Base-by-base conservation (phyloP, 1,140 invertebrate species). In the Brachionus paranguensis region DNA sequence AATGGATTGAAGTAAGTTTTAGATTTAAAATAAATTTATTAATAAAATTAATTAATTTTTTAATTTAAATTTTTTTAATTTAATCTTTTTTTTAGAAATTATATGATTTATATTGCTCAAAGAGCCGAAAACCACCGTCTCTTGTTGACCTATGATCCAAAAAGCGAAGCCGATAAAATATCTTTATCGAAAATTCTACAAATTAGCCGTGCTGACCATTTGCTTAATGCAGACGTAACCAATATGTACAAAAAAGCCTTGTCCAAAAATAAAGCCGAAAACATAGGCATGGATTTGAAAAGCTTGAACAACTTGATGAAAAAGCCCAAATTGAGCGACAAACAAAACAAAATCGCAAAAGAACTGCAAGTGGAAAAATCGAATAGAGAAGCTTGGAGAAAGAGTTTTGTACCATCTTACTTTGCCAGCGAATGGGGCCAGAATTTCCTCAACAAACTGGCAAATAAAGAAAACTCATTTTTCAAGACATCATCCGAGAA, bases 391-490 rank as follows among this genome's bases (percentile, higher is more conserved):
- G 64, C 78, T 37, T 81, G 78, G 78, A 29, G 20, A 81, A 27
- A n/a, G 0, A 37, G 43, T 27, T 85, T 85, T 17, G 86, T 89
- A n/a, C 88, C 88, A 27, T 84, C 84, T 47, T 90, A 90, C 74
- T 90, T 90, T 86, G 85, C 88, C 6, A 88, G 87, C 85, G 88
- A 89, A 85, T 86, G 89, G 65, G 88, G 89, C 6, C 88, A 88
- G 84, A 86, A 88, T 8, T 89, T 88, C 70, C 74, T 89, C 1
- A 68, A 81, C 17, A 68, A 41, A 20, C 3, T 17, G 24, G 8
- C 53, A 0, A 81, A 81, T 64, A 68, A 81, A 81, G 64, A 81
- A 47, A 81, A 81, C 41, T 64, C 53, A 27, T 76, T 76, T 50
- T 76, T 76, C 17, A 72, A 72, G 41, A 68, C 37, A 60, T 20